Evolutionary conservation across 1,140 invertebrate genomes (phyloP).

Genomic region (Drosophila triauraria): DNA sequence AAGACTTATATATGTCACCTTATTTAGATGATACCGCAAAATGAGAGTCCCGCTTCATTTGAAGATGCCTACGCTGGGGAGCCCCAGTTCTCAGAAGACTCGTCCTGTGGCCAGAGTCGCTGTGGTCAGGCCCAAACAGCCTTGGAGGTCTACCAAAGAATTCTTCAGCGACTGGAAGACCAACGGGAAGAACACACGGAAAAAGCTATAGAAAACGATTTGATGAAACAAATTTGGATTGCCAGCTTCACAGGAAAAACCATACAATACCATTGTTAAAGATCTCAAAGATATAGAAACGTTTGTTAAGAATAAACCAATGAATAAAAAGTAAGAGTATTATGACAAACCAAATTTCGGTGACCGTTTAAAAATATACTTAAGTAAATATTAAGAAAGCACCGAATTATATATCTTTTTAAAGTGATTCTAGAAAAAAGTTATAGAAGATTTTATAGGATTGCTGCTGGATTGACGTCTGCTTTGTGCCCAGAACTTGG

Average conservation of each 20-base stretch:
- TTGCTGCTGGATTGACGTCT: too few relatives aligned
- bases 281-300: neutral
- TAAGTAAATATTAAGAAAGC: too few relatives aligned
- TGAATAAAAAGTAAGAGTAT: neutral
- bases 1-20: too few relatives aligned
- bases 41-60: conserved; percentile 15
- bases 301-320: conserved; percentile 20
- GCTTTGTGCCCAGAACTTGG: too few relatives aligned
- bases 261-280: conserved; percentile 49
- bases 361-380: too few relatives aligned
- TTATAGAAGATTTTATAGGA: too few relatives aligned
- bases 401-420: too few relatives aligned
- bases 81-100: neutral
- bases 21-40: conserved; percentile 59
- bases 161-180: conserved; percentile 29
- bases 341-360: too few relatives aligned
- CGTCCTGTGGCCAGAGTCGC: conserved; percentile 45
- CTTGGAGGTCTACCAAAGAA: conserved; percentile 51
- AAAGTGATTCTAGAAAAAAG: too few relatives aligned
- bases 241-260: conserved; percentile 60
- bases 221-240: conserved; percentile 61
- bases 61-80: conserved; percentile 11
- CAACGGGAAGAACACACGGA: neutral
- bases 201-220: conserved; percentile 1
- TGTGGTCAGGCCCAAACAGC: conserved; percentile 56